phyloP scores from a whole-genome alignment of 2,888 invertebrate genomes.

The Tenthredo notha region DNA sequence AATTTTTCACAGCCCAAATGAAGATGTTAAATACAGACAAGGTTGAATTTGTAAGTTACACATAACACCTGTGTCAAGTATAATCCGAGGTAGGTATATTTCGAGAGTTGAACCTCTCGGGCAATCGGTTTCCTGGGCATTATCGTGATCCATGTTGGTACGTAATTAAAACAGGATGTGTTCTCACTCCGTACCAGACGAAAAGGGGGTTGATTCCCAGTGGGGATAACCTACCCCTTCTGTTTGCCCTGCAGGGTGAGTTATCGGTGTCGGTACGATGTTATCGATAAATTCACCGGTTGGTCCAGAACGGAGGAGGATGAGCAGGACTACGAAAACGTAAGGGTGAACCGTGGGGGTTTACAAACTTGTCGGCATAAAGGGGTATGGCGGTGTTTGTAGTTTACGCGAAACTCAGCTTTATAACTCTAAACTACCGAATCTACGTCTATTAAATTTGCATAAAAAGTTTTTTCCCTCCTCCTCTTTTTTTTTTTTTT shows the following conservation, averaged over 20 bases:
- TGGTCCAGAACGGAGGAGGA: conserved; percentile 16
- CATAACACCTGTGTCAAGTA: neutral
- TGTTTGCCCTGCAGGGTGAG: conserved; percentile 38
- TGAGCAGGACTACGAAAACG: conserved; percentile 25
- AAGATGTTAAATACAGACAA: too few relatives aligned
- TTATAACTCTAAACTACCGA: neutral
- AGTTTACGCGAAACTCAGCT: conserved; percentile 19
- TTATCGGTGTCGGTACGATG: conserved; percentile 53
- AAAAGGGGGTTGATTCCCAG: neutral
- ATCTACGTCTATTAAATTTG: conserved; percentile 2
- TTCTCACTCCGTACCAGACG: conserved; percentile 45
- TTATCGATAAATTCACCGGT: conserved; percentile 55
- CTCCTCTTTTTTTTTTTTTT: neutral
- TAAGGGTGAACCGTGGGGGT: conserved; percentile 14
- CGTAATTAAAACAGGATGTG: conserved; percentile 52
- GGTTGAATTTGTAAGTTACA: neutral
- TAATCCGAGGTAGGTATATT: neutral
- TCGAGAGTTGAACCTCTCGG: conserved; percentile 23
- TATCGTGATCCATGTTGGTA: conserved; percentile 37
- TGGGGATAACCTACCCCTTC: conserved; percentile 46
- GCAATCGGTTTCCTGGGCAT: conserved; percentile 25
- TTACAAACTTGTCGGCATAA: conserved; percentile 12
- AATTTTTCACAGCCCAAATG: too few relatives aligned
- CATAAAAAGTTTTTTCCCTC: neutral
- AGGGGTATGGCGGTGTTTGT: conserved; percentile 19